Evolutionary conservation across 1,140 invertebrate genomes (phyloP).

Genomic region (Zaprionus ghesquierei): DNA sequence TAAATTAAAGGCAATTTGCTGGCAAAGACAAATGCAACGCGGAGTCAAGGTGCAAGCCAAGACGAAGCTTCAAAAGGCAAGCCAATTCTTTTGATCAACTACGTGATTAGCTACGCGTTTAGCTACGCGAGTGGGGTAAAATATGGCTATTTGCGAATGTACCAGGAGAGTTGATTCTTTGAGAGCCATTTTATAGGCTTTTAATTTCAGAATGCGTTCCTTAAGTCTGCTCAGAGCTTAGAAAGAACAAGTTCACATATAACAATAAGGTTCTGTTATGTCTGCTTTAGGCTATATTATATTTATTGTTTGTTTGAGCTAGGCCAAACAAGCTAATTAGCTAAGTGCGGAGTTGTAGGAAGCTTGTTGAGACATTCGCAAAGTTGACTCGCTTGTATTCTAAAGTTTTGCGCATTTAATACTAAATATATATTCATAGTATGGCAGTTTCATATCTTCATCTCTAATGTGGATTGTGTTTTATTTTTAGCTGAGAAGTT

Average conservation of each 20-base stretch:
- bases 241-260: too few relatives aligned
- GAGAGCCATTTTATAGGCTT: too few relatives aligned
- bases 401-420: background rate
- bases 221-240: too few relatives aligned
- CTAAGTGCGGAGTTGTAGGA: background rate
- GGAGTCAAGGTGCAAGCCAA: background rate
- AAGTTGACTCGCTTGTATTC: background rate
- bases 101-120: too few relatives aligned
- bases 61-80: conserved; percentile 6
- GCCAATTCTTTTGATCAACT: background rate
- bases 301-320: background rate
- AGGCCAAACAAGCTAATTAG: background rate
- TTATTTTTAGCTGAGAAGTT: background rate
- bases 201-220: too few relatives aligned
- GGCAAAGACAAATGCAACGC: conserved; percentile 61
- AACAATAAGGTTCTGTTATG: too few relatives aligned
- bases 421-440: too few relatives aligned
- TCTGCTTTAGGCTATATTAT: background rate
- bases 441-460: too few relatives aligned
- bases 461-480: background rate
- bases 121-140: too few relatives aligned
- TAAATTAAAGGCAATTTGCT: conserved; percentile 73
- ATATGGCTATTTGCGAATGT: too few relatives aligned
- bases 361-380: background rate
- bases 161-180: too few relatives aligned